Conservation (phyloP, 2,797 vertebrate species). For the Helarctos malayanus region DNA sequence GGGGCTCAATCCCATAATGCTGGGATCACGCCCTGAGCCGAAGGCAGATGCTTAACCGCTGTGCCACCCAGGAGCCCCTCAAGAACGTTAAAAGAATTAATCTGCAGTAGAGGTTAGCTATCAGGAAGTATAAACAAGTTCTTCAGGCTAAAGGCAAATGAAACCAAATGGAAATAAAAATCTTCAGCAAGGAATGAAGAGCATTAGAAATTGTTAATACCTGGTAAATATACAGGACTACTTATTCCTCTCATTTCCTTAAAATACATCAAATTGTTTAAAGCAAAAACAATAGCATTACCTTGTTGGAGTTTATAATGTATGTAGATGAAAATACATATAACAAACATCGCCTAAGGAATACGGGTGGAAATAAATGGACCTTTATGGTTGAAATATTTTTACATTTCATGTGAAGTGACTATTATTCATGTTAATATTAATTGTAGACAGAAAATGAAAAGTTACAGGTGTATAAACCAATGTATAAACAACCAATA, state of each 20-base stretch:
- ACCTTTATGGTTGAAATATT: neutral
- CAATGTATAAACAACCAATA: neutral
- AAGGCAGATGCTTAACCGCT: no score
- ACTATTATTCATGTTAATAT: neutral
- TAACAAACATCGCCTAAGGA: neutral
- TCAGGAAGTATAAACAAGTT: conserved; percentile 8
- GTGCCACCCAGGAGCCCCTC: no score
- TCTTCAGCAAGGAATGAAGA: neutral
- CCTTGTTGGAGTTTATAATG: neutral
- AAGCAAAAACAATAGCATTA: conserved; percentile 5
- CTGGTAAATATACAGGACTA: neutral
- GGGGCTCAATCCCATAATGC: no score
- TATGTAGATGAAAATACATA: neutral
- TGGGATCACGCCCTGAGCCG: no score
- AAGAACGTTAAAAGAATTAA: neutral
- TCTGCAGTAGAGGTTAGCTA: neutral
- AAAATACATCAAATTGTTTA: conserved; percentile 14
- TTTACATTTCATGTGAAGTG: neutral
- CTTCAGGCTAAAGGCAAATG: conserved; percentile 37
- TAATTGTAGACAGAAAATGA: conserved; percentile 7
- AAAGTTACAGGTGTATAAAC: neutral
- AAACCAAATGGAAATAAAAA: conserved; percentile 33
- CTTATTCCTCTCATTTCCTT: neutral
- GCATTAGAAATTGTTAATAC: neutral
- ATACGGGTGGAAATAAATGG: neutral